Evolutionary conservation across 2,113 vertebrate species (phyloP).

Genomic region (Laterallus jamaicensis): DNA sequence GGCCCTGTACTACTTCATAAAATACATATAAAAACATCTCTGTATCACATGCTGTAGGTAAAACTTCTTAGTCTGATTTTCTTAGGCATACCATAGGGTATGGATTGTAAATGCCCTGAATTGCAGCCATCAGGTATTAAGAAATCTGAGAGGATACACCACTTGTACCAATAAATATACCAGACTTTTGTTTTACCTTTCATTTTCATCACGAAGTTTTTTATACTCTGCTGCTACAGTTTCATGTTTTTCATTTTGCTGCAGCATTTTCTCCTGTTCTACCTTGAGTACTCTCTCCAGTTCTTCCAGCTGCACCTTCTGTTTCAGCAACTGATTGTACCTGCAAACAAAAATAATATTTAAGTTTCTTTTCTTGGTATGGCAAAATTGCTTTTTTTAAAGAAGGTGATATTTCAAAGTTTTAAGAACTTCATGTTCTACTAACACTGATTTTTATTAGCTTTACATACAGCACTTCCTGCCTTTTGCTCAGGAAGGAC

Average conservation of each 20-base stretch:
- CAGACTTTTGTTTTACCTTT: constrained; percentile 78
- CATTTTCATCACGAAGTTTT: constrained; percentile 89
- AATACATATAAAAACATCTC: rapidly evolving
- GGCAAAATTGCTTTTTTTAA: too few species aligned
- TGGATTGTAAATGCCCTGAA: not conserved
- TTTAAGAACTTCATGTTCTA: not conserved
- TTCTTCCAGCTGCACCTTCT: constrained; percentile 92
- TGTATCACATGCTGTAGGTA: not conserved
- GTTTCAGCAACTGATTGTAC: constrained; percentile 93
- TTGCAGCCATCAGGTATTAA: not conserved
- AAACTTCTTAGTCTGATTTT: not conserved
- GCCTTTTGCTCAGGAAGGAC: not conserved
- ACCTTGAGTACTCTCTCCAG: constrained; percentile 88
- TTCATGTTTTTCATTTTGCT: constrained; percentile 87
- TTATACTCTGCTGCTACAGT: constrained; percentile 85
- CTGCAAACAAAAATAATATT: constrained; percentile 62
- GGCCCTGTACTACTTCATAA: not conserved
- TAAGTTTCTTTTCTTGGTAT: too few species aligned
- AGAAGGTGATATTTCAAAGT: not conserved
- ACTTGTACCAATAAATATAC: too few species aligned
- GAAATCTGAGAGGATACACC: not conserved
- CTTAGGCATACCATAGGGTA: not conserved
- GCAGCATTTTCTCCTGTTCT: constrained; percentile 91
- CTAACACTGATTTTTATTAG: not conserved
- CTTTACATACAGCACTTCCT: not conserved